Evolutionary conservation across 2,113 vertebrate species (phyloP).

Genomic region (Phoxinus phoxinus): DNA sequence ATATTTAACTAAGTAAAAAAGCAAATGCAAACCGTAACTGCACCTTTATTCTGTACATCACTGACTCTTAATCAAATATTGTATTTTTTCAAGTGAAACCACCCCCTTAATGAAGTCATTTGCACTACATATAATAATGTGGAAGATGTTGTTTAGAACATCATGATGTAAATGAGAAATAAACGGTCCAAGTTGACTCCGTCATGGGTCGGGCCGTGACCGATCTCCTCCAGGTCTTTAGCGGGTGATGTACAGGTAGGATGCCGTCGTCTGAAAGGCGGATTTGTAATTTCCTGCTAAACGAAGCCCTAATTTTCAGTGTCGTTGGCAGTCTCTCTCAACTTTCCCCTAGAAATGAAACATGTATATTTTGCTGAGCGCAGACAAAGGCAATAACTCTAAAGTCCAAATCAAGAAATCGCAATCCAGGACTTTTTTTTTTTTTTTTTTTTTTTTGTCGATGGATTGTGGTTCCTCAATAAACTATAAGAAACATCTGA

Average conservation of each 20-base stretch:
- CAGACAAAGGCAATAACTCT: conserved; percentile 60
- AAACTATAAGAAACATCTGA: conserved; percentile 69
- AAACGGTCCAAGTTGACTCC: conserved; percentile 6
- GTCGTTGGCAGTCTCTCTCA: conserved; percentile 50
- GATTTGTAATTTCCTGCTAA: conserved; percentile 63
- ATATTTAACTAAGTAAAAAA: no score
- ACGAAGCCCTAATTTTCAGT: conserved; percentile 41
- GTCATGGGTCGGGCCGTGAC: background rate
- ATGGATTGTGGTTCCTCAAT: conserved; percentile 69
- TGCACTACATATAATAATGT: background rate
- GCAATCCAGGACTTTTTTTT: conserved; percentile 45
- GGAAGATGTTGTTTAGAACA: background rate
- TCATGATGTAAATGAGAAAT: background rate
- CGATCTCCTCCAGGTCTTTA: conserved; percentile 22
- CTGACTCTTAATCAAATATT: conserved; percentile 5
- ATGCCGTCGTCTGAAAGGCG: conserved; percentile 53
- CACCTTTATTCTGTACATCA: background rate
- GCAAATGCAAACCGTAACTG: no score
- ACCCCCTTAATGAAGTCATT: background rate
- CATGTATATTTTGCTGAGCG: conserved; percentile 55
- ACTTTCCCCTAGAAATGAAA: conserved; percentile 53
- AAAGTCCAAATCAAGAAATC: conserved; percentile 42
- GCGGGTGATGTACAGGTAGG: conserved; percentile 53
- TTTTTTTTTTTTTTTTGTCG: conserved; percentile 36
- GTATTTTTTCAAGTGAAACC: background rate